A percentile compares a stretch with the other conserved stretches of the same genome.
phyloP scores from a whole-genome alignment of 2,888 invertebrate species.

The Mesorhabditis sp. region DNA sequence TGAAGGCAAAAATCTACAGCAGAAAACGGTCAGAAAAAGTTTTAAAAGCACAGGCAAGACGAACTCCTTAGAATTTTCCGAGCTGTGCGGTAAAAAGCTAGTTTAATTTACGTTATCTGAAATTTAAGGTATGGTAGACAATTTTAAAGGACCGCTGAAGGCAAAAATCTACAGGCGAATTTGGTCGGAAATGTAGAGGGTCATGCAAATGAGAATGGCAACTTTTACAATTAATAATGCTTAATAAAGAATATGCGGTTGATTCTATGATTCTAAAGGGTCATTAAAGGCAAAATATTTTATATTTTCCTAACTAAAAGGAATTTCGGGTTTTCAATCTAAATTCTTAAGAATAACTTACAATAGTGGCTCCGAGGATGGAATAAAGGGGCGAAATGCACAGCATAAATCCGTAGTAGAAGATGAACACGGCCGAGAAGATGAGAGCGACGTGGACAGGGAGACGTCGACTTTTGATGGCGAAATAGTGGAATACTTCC shows the following conservation, averaged over 20 bases:
- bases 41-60: too few species aligned
- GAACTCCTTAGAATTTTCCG: too few species aligned
- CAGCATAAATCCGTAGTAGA: constrained; percentile 26
- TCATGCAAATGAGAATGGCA: too few species aligned
- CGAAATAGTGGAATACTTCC: constrained; percentile 31
- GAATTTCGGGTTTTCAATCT: not conserved
- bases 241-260: too few species aligned
- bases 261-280: too few species aligned
- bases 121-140: not conserved
- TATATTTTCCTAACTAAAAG: too few species aligned
- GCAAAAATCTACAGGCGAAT: not conserved
- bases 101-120: too few species aligned
- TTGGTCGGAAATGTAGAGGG: too few species aligned
- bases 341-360: constrained; percentile 14
- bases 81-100: too few species aligned
- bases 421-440: constrained; percentile 23
- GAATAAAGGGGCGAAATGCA: constrained; percentile 24
- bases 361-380: constrained; percentile 18
- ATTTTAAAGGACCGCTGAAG: not conserved
- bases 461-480: constrained; percentile 18
- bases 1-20: not conserved
- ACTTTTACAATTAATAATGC: too few species aligned
- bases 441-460: constrained; percentile 17
- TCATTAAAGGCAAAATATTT: too few species aligned
- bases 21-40: too few species aligned